Evolutionary conservation across 2,113 vertebrate genomes (phyloP).

Genomic region (Sakesphorus luctuosus): DNA sequence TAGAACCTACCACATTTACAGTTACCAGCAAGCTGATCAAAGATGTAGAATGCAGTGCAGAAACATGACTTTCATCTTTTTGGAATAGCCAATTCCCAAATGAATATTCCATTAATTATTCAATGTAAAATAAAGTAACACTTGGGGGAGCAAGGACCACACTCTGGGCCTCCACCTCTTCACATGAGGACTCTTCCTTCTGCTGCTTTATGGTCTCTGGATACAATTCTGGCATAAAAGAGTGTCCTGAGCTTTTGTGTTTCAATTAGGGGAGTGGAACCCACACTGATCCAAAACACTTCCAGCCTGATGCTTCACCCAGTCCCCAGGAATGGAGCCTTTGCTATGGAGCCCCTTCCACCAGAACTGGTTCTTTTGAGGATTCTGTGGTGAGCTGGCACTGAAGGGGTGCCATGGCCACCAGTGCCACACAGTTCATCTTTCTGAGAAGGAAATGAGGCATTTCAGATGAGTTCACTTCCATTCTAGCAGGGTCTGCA

Average conservation of each 20-base stretch:
- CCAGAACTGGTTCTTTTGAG: fast-evolving
- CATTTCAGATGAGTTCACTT: background rate
- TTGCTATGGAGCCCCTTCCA: background rate
- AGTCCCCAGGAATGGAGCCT: background rate
- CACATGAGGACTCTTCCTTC: background rate
- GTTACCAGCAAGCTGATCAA: background rate
- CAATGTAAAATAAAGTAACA: background rate
- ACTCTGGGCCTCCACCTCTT: background rate
- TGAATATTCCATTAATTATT: background rate
- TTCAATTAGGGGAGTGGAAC: background rate
- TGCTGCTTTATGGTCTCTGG: background rate
- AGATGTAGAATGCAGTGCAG: fast-evolving
- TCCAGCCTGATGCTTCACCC: background rate
- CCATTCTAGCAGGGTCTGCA: background rate
- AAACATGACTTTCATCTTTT: background rate
- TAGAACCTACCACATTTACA: background rate
- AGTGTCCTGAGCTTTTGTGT: background rate
- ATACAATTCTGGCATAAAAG: background rate
- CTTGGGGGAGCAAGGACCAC: background rate
- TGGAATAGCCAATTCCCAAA: background rate
- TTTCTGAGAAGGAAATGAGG: background rate
- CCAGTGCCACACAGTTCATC: fast-evolving
- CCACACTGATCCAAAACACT: background rate
- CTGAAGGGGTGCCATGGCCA: too few species aligned
- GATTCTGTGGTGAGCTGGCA: background rate